A percentile compares a stretch with the other conserved stretches of the same genome.
Evolutionary conservation across 37 sponge, comb jelly and placozoan species (phyloP).

Genomic region (Geodia barretti): DNA sequence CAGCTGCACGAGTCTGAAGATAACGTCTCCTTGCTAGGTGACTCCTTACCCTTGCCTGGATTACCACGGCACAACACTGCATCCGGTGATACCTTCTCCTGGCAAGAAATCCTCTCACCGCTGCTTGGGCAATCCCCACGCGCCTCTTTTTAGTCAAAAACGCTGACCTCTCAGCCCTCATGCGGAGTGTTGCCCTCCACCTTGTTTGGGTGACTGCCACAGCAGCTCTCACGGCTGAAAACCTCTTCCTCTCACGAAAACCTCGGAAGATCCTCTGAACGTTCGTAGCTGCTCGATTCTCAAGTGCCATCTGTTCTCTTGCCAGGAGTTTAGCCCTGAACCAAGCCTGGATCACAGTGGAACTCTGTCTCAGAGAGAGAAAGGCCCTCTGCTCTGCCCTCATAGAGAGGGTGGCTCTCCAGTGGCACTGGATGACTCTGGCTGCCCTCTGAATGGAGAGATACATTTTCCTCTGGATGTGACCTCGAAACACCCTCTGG

Average conservation of each 20-base stretch:
- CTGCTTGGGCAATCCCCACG: background rate
- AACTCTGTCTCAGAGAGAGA: background rate
- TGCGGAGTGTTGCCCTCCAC: too few relatives aligned
- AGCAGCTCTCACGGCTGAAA: too few relatives aligned
- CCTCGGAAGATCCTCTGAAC: too few relatives aligned
- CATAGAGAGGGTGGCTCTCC: background rate
- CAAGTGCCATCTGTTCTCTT: background rate
- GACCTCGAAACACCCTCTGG: conserved; percentile 28
- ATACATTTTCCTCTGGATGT: conserved; percentile 1
- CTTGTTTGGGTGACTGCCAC: too few relatives aligned
- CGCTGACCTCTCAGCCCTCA: too few relatives aligned
- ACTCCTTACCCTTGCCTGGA: conserved; percentile 53
- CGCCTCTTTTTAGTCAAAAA: too few relatives aligned
- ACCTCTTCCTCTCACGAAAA: too few relatives aligned
- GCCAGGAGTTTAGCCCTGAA: conserved; percentile 4
- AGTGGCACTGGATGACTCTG: background rate
- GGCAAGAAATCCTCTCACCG: conserved; percentile 4
- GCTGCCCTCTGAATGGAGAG: conserved; percentile 15
- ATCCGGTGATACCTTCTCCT: conserved; percentile 16
- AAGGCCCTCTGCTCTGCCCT: background rate
- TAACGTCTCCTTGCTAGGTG: conserved; percentile 20
- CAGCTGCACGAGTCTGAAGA: background rate
- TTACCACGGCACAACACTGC: conserved; percentile 42
- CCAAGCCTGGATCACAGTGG: conserved; percentile 1
- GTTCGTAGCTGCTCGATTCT: background rate